Evolutionary conservation across 2,888 invertebrate genomes (phyloP), one percentile per base, ranked within the genome.

Genomic region (Meandrusa payeni): DNA sequence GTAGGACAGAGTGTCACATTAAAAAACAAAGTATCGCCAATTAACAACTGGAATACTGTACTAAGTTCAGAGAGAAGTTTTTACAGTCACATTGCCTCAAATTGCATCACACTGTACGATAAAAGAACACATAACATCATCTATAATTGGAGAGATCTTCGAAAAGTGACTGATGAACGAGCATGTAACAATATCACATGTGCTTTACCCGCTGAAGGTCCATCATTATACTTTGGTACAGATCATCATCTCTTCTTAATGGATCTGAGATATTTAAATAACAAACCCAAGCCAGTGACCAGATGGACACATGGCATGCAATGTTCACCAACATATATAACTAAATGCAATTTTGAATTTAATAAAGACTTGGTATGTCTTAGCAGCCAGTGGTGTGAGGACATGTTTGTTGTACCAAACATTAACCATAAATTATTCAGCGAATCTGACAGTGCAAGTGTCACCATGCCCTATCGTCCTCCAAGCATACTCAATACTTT

Each of bases 271-370:
- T 73, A 63, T 46, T 52, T 52, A 22, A 58, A 59, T 23, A 59
- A 54, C 2, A 67, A 69, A 28, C 54, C 73, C 0, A 70, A 64
- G 49, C 60, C 82, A 0, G 59, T 85, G 2, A 88, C 88, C 51
- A 76, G 90, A 46, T 91, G 90, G 90, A 89, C 85, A 0, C 91
- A 91, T 50, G 88, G 89, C 2, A 88, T 90, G 64, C 77, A 86
- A 51, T 80, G 79, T 45, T 61, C 80, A 2, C 90, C 90, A 0
- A 70, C 88, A 1, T 79, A 85, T 34, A 75, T 87, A 23, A 60
- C 72, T 2, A 61, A 77, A 10, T 64, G 70, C 12, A 59, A 67
- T 40, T 78, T 77, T 57, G 83, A 80, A 34, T 54, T 58, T 31
- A 69, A 69, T 37, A 78, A 76, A 43, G 79, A 85, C 48, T 52